Conservation (phyloP, 2,888 invertebrate species). For the Dolomedes plantarius region DNA sequence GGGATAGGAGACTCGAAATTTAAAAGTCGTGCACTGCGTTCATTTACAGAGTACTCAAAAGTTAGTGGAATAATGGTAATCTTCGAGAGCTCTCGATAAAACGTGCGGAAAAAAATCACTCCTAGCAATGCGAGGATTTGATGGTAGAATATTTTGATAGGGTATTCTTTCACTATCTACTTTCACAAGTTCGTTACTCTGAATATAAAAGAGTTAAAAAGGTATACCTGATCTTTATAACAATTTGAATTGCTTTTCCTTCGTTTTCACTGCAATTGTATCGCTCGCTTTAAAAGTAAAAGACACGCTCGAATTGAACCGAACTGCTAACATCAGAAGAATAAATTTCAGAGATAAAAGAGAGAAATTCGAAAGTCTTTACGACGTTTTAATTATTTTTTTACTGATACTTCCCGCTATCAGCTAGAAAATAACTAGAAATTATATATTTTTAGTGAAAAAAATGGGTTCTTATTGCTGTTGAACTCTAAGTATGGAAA, state of each 20-base stretch:
- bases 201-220: neutral
- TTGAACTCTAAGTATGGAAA: no score
- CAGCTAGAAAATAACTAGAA: no score
- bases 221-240: neutral
- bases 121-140: neutral
- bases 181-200: neutral
- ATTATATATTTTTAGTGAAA: no score
- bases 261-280: neutral
- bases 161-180: neutral
- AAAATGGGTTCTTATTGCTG: no score
- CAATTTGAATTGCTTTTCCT: neutral
- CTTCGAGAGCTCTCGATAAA: neutral
- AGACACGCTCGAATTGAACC: no score
- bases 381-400: no score
- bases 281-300: no score
- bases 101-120: neutral
- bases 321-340: no score
- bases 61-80: conserved; percentile 7
- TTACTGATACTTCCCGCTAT: no score
- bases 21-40: conserved; percentile 35
- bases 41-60: conserved; percentile 15
- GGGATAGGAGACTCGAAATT: conserved; percentile 6
- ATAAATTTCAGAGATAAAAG: no score
- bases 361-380: no score
- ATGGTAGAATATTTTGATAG: neutral